Base-by-base conservation (phyloP, 2,888 invertebrate species). In the Drosophila cognata region DNA sequence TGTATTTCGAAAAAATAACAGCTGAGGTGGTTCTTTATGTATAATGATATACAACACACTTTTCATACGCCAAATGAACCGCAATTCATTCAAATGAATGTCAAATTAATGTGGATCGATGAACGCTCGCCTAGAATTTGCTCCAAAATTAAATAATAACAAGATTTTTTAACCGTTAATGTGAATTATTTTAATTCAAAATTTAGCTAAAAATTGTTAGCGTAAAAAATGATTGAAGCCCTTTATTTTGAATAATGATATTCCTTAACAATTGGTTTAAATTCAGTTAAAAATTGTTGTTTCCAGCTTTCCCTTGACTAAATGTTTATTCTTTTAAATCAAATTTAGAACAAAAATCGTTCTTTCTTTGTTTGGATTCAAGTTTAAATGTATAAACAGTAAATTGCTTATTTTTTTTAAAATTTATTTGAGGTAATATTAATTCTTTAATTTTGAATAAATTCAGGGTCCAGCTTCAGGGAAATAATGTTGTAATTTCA, bases 1-100 rank as follows among this genome's bases (percentile, higher is more conserved):
- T 55, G n/a, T 21, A 62, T 56, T 51, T 31, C 29, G 28, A 28
- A 36, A 18, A 18, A 16, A 28, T 38, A 36, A 28, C 51, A 41
- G 50, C 35, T 57, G 50, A 52, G 28, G 2, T 16, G 46, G 16
- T 25, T 21, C 46, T 25, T 25, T 46, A 28, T 33, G 36, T 7
- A 52, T 43, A 68, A 57, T 56, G 41, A 57, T 43, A 56, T 68
- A 11, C 57, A 29, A 70, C 36, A 55, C 28, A 36, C 11, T 29
- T 38, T 38, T 56, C 4, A 25, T 29, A 55, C 2, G 13, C 31
- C 11, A 53, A 69, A 55, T 70, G 18, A 58, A 55, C 41, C 65
- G 7, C 18, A 61, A 38, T 41, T 41, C 28, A 59, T 33, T 48
- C 11, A 10, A 53, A 29, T 59, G 38, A 33, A 69, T 69, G 38